A percentile compares a stretch with the other conserved stretches of the same genome.
Conservation (phyloP, 2,797 vertebrate species). For the Heteromormyrus szaboi region DNA sequence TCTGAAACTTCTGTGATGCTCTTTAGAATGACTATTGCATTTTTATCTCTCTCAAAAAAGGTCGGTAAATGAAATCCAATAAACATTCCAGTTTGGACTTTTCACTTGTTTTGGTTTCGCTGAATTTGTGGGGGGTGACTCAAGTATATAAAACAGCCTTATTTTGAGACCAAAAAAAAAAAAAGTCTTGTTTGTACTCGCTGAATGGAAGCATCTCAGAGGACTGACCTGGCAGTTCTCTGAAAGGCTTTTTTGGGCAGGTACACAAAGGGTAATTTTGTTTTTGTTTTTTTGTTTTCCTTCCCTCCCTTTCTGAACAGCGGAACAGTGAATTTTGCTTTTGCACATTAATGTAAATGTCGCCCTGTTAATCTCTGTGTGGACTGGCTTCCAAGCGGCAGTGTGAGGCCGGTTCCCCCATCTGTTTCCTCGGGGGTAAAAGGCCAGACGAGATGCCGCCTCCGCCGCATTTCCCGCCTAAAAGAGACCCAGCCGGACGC, state of each 20-base stretch:
- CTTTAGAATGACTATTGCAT: neutral
- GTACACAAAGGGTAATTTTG: neutral
- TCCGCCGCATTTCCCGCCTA: neutral
- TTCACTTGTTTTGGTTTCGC: neutral
- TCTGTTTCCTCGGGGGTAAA: neutral
- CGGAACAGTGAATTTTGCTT: neutral
- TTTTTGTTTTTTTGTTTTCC: neutral
- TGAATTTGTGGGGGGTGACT: neutral
- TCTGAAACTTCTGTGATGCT: constrained; percentile 5
- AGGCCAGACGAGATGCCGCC: neutral
- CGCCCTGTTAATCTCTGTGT: neutral
- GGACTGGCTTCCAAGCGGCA: neutral
- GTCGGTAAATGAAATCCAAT: neutral
- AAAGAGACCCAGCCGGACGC: neutral
- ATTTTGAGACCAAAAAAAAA: neutral
- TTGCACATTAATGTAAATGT: neutral
- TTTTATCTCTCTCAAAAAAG: constrained; percentile 21
- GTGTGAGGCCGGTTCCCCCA: neutral
- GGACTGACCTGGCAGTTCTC: neutral
- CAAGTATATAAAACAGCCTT: neutral
- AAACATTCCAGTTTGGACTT: neutral
- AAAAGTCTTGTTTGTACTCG: neutral
- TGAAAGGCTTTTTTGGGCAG: neutral
- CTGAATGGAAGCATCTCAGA: neutral
- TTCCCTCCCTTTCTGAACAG: neutral